These are phyloP conservation scores for Seriola dumerili DNA, from an alignment of 2,113 vertebrate genomes.

Conservation along the genomic window DNA sequence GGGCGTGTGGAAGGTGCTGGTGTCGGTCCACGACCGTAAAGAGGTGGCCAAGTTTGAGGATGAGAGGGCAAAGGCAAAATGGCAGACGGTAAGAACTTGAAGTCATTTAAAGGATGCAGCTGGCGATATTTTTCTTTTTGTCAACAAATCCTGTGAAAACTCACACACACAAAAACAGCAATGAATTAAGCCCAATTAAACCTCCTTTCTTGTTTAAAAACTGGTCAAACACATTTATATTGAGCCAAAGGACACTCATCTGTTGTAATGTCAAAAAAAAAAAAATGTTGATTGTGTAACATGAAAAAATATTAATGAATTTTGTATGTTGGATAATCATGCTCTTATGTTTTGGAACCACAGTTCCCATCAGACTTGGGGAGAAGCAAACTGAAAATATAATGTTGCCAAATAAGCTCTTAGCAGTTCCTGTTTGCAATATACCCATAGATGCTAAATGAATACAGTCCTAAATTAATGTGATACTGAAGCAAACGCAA, in stretches of 20 bases:
- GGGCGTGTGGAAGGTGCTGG: slow-evolving; percentile 94
- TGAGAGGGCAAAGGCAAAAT: slow-evolving; percentile 94
- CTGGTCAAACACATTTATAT: neutral
- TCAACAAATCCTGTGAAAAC: neutral
- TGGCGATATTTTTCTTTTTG: neutral
- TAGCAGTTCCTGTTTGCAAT: too few species aligned
- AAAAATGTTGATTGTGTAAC: neutral
- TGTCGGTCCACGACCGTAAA: slow-evolving; percentile 95
- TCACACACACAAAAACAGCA: neutral
- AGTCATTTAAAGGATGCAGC: neutral
- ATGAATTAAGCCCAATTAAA: neutral
- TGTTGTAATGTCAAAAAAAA: neutral
- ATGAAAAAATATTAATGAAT: neutral
- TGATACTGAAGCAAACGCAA: too few species aligned
- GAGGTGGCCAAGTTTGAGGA: slow-evolving; percentile 98
- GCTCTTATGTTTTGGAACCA: too few species aligned
- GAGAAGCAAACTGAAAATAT: too few species aligned
- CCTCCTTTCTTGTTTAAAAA: neutral
- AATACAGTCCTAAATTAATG: too few species aligned
- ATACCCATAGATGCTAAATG: too few species aligned
- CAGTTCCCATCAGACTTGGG: too few species aligned
- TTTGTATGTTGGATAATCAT: too few species aligned
- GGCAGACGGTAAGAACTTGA: slow-evolving; percentile 90
- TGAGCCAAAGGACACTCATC: neutral
- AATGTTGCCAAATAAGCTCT: too few species aligned